Evolutionary conservation across 2,888 invertebrate genomes (phyloP), one percentile per base, ranked within the genome.

Genomic region (Caenorhabditis doughertyi): DNA sequence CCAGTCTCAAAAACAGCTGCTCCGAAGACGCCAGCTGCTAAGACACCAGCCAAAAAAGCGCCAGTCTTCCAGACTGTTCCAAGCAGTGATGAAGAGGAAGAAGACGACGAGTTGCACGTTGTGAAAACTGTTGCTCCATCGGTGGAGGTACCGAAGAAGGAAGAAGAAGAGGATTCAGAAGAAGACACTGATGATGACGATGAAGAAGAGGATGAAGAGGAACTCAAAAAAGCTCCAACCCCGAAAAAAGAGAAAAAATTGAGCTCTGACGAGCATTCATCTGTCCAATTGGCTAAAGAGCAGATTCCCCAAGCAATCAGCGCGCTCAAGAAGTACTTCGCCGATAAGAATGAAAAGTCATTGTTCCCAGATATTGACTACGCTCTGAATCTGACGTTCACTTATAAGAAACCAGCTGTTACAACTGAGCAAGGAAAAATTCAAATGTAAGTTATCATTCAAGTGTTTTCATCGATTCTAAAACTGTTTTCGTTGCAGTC

Each of bases 311-410:
- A 80, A 16, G 88, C 88, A 0, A 47, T 88, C 27, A 53, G 44
- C 7, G 80, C 88, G 2, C 65, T 88, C 47, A 82, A 83, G 47
- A 85, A 85, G 64, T 86, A 79, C 42, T 83, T 85, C 27, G 72
- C 76, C 18, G 82, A 85, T 1, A 73, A 73, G 9, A 84, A 79
- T 11, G 84, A 82, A 44, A 87, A 88, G 56, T 87, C 88, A 4
- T 81, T 88, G 51, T 88, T 88, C 81, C 89, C 89, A 8, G 89
- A 90, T 53, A 81, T 84, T n/a, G 89, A 88, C 23, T 81, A 86
- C 56, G 83, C 84, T 16, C 60, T 89, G 16, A 80, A 71, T 23
- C 11, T 89, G 25, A 32, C 76, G 13, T 85, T 90, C 25, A 83
- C 84, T 3, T 90, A 89, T 83, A 90, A 90, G 72, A 87, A 88